Conservation (phyloP, 2,888 invertebrate species). For the Sisyra nigra region DNA sequence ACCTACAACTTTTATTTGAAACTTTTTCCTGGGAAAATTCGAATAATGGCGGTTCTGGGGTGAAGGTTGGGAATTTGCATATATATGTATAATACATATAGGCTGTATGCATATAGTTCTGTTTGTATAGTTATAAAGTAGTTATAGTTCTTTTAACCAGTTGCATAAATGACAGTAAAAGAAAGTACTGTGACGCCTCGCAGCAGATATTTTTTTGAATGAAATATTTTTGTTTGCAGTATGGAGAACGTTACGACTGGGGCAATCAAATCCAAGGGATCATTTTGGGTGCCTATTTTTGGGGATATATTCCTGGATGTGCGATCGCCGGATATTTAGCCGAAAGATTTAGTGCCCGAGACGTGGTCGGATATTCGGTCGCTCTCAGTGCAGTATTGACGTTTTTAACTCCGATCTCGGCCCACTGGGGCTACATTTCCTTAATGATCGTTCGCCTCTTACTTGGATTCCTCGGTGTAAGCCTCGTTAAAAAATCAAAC, state of each 20-base stretch:
- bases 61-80: too few relatives aligned
- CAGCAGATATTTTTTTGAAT: too few relatives aligned
- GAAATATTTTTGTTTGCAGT: slow-evolving; percentile 20
- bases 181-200: too few relatives aligned
- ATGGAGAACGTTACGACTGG: slow-evolving; percentile 38
- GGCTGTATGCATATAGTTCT: too few relatives aligned
- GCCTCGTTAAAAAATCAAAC: slow-evolving; percentile 15
- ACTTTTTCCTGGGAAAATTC: too few relatives aligned
- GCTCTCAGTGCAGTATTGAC: slow-evolving; percentile 37
- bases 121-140: too few relatives aligned
- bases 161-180: too few relatives aligned
- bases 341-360: slow-evolving; percentile 42
- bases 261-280: slow-evolving; percentile 41
- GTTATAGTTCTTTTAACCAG: too few relatives aligned
- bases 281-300: slow-evolving; percentile 50
- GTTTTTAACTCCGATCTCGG: slow-evolving; percentile 40
- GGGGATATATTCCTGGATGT: slow-evolving; percentile 50
- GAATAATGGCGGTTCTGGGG: too few relatives aligned
- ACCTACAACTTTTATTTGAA: too few relatives aligned
- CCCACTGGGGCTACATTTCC: slow-evolving; percentile 35
- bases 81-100: too few relatives aligned
- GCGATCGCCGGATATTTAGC: slow-evolving; percentile 48
- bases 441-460: slow-evolving; percentile 40
- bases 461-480: slow-evolving; percentile 45
- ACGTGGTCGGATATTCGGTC: slow-evolving; percentile 37